Base-by-base conservation (phyloP, 1,140 invertebrate genomes). In the Condylostylus longicornis region DNA sequence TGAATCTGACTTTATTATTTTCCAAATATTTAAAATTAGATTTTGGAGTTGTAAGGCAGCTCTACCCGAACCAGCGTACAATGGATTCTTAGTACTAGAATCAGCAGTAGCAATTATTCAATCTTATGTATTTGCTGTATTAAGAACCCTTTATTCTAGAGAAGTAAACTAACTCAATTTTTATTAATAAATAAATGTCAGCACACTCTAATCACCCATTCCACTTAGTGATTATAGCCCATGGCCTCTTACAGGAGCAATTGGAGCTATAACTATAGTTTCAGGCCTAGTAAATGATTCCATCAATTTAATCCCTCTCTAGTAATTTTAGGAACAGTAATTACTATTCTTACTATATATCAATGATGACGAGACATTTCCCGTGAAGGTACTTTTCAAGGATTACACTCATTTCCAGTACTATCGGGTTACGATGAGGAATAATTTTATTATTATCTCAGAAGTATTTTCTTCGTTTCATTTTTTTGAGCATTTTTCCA, bases 401-500 rank as follows among this genome's bases (percentile, higher is more conserved):
- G 68, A 27, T 43, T 48, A 9, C 66, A 71, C 48, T 61, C 61
- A n/a, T 37, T 46, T 23, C 31, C 45, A 42, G 65, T 74, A 46
- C 50, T 18, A 53, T 51, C 51, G 67, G 68, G 32, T 42, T 75
- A 58, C 62, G 61, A 45, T 58, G 62, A 57, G 69, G 71, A 43
- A 72, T 75, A 68, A 65, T 74, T 50, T 46, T 73, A 60, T 74
- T 64, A 75, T 75, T 69, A 53, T 63, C 30, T 74, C 69, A 42
- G 70, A 75, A 68, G 42, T 75, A 35, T 65, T 74, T 74, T 75
- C 55, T 73, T 74, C 59, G 41, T 71, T 37, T 65, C 61, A 32
- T 74, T 75, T 61, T 74, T 76, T 58, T 74, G 70, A 69, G 50
- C 63, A 6, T 79, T 74, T 53, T 77, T 77, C 53, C 72, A 77